Base-by-base conservation (phyloP, 2,888 invertebrate species). In the Phymatocera aterrima region DNA sequence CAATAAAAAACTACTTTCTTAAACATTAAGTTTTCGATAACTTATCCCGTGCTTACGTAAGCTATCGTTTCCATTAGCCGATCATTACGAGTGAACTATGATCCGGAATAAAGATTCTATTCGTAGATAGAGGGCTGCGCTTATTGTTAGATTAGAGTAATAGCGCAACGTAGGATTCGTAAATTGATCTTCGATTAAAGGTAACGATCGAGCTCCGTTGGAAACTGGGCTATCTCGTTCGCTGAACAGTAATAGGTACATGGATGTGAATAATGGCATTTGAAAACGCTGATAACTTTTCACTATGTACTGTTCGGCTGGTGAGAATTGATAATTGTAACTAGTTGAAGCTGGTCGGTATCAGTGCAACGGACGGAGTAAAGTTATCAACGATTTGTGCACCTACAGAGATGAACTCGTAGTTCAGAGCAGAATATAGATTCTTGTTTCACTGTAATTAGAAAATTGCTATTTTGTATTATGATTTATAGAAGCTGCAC, bases 311-410 rank as follows among this genome's bases (percentile, higher is more conserved):
- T 64, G 21, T 37, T 40, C 21, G 37, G 18, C 40, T 37, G 6
- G 18, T 60, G 28, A 60, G 24, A 37, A 64, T 37, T 37, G 64
- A 40, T 64, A 34, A 64, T 64, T 64, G 64, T n/a, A n/a, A 34
- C 40, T 18, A 37, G 37, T 37, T 37, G n/a, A 37, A 37, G 37
- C 6, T 37, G 64, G 18, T 37, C 8, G 37, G 18, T 60, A 60
- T 60, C 60, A 6, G 0, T 60, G 28, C 31, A 28, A 21, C 21
- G 57, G 12, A 5, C 10, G 4, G 15, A 57, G 10, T 28, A 57
- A 21, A 31, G 28, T 28, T 24, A 57, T 15, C 5, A 21, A 28
- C 28, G 28, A 43, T 43, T 10, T 28, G 28, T 12, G 1, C 8
- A 43, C 6, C 8, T 43, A 51, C 51, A 18, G n/a, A 51, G n/a